Percentiles rank a stretch among this genome's conserved stretches.
Evolutionary conservation across 2,888 invertebrate species (phyloP).

Genomic region (Tenthredo distinguenda): DNA sequence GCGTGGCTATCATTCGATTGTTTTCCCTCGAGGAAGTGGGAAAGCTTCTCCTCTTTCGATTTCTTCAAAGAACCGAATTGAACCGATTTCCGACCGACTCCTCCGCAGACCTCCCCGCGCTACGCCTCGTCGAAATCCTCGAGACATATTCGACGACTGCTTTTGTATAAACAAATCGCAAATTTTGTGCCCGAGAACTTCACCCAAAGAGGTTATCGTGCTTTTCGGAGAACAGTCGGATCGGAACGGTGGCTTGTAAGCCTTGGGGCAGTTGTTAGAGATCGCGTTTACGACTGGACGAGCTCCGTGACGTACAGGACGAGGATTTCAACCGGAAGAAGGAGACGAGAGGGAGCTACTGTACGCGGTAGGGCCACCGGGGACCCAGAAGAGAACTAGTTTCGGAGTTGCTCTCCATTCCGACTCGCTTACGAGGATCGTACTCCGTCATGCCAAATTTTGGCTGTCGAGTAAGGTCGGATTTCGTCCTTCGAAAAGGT

Average conservation of each 20-base stretch:
- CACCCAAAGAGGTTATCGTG: background rate
- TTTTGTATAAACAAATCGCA: background rate
- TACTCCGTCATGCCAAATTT: conserved; percentile 30
- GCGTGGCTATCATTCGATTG: conserved; percentile 25
- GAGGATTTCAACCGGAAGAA: background rate
- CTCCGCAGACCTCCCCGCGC: background rate
- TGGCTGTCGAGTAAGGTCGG: background rate
- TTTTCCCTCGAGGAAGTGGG: conserved; percentile 4
- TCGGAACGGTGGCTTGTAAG: too few species aligned
- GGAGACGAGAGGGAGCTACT: background rate
- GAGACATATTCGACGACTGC: background rate
- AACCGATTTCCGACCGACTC: conserved; percentile 22
- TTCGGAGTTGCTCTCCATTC: conserved; percentile 34
- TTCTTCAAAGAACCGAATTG: conserved; percentile 26
- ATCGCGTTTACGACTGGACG: conserved; percentile 40
- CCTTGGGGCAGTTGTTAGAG: conserved; percentile 12
- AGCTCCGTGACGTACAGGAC: background rate
- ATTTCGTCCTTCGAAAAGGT: conserved; percentile 13
- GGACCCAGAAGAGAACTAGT: conserved; percentile 38
- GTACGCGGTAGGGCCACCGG: background rate
- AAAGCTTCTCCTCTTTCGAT: background rate
- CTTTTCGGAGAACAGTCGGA: background rate
- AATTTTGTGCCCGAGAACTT: background rate
- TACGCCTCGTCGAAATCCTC: background rate
- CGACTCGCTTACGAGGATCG: conserved; percentile 25